phyloP scores from a whole-genome alignment of 2,888 invertebrate species.

The Holacanthella duospinosa region DNA sequence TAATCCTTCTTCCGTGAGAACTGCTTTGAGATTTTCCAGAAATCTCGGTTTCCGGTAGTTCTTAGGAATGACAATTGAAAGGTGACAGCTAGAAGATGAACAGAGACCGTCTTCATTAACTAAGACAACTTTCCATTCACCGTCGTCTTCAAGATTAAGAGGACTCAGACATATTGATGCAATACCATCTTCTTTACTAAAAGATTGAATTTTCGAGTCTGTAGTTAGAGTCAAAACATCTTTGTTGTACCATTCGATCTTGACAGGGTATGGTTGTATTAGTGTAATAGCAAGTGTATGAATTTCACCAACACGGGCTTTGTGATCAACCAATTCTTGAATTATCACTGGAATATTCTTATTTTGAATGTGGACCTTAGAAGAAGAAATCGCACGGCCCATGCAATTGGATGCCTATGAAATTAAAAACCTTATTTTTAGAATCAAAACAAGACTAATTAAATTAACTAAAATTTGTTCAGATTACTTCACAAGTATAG shows the following conservation, averaged over 20 bases:
- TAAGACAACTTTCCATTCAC: constrained; percentile 63
- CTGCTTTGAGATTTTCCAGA: constrained; percentile 78
- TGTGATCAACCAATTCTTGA: constrained; percentile 61
- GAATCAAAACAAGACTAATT: background rate
- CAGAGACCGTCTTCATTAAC: constrained; percentile 54
- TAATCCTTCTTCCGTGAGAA: constrained; percentile 79
- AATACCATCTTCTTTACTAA: constrained; percentile 9
- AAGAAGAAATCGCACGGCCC: constrained; percentile 43
- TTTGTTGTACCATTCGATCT: constrained; percentile 75
- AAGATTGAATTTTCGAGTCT: constrained; percentile 11
- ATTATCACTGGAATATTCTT: constrained; percentile 59
- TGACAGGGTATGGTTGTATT: constrained; percentile 61
- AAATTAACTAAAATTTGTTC: no score
- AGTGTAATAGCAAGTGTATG: constrained; percentile 47
- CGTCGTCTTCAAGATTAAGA: constrained; percentile 69
- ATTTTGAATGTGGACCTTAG: constrained; percentile 8
- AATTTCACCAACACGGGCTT: constrained; percentile 65
- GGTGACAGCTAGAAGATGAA: constrained; percentile 23
- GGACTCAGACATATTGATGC: constrained; percentile 54
- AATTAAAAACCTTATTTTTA: background rate
- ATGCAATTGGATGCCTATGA: constrained; percentile 65
- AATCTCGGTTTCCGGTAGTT: constrained; percentile 81
- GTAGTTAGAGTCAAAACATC: constrained; percentile 40
- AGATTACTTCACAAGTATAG: constrained; percentile 61
- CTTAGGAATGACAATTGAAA: constrained; percentile 61